These are phyloP conservation scores for Barbus barbus DNA, from an alignment of 2,113 vertebrate genomes.

Conservation along the genomic window DNA sequence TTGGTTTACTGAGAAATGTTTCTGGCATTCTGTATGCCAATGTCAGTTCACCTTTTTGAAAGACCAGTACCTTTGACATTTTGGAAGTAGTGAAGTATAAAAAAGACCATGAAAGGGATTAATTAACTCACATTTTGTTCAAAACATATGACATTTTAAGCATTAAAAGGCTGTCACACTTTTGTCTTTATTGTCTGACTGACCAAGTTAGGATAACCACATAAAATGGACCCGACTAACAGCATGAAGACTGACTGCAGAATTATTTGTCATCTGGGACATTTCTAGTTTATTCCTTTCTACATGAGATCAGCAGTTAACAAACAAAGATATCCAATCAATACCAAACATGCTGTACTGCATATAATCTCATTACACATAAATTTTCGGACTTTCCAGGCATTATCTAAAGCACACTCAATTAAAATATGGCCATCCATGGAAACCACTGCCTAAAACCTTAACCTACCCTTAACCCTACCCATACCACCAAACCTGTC, in stretches of 20 bases:
- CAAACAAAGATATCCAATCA: background rate
- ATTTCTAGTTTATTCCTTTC: background rate
- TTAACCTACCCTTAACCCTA: no score
- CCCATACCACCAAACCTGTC: no score
- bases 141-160: background rate
- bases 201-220: background rate
- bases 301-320: background rate
- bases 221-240: background rate
- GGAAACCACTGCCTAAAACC: no score
- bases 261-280: background rate
- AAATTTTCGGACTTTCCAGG: no score
- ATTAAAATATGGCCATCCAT: no score
- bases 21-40: background rate
- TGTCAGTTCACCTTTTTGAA: background rate
- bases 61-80: conserved; percentile 22
- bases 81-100: conserved; percentile 1
- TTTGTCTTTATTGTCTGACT: background rate
- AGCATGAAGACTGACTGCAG: background rate
- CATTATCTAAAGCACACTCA: no score
- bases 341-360: no score
- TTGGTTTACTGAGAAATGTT: background rate
- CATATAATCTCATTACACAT: no score
- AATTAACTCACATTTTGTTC: conserved; percentile 17
- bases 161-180: background rate
- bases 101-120: background rate